Conservation (phyloP, 2,888 invertebrate genomes). For the Latheticus oryzae region DNA sequence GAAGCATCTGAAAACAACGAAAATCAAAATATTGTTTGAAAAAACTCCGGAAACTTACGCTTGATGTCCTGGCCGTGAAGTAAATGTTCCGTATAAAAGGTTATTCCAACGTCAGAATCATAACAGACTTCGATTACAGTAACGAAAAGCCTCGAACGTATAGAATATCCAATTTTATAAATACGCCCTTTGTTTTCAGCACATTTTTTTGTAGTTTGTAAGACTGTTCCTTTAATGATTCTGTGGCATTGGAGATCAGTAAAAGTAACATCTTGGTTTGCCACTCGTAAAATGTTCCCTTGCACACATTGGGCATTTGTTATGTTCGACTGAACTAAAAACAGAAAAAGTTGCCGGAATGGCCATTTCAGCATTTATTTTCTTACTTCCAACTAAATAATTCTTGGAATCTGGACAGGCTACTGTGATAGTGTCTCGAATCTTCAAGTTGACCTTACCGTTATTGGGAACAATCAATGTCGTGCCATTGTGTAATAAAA, state of each 20-base stretch:
- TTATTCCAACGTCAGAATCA: conserved; percentile 55
- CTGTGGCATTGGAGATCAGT: conserved; percentile 54
- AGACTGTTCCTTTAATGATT: conserved; percentile 53
- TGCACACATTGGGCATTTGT: conserved; percentile 52
- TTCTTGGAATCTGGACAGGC: conserved; percentile 56
- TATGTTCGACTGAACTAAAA: conserved; percentile 55
- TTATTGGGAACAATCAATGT: conserved; percentile 51
- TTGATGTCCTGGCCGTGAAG: conserved; percentile 61
- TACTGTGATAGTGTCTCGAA: conserved; percentile 50
- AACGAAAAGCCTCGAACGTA: conserved; percentile 50
- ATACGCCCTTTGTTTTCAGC: conserved; percentile 52
- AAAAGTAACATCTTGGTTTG: conserved; percentile 47
- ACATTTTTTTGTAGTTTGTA: conserved; percentile 54
- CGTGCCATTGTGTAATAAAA: conserved; percentile 51
- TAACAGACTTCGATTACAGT: conserved; percentile 61
- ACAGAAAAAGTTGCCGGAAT: conserved; percentile 19
- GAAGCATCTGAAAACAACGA: conserved; percentile 52
- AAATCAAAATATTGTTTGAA: conserved; percentile 20
- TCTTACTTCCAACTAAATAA: conserved; percentile 54
- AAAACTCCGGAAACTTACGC: conserved; percentile 54
- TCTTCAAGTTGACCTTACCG: conserved; percentile 48
- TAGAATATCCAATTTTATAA: conserved; percentile 56
- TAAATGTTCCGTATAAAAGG: conserved; percentile 60
- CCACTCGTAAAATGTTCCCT: conserved; percentile 49
- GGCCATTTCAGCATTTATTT: too few species aligned